A percentile compares a stretch with the other conserved stretches of the same genome.
phyloP scores from a whole-genome alignment of 1,140 invertebrate genomes.

The Neoseiulus cucumeris region DNA sequence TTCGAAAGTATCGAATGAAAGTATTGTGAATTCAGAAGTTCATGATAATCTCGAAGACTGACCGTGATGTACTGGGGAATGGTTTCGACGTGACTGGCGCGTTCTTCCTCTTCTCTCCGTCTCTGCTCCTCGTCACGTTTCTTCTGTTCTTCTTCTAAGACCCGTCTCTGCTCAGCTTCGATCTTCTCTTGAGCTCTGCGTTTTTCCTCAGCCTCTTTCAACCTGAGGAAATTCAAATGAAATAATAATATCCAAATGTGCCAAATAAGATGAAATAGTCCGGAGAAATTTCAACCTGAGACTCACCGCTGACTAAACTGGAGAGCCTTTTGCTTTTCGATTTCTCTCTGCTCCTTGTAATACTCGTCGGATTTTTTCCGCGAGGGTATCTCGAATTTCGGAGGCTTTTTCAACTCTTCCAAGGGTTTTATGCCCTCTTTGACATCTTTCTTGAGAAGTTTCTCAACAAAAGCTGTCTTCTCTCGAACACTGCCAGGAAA shows the following conservation, averaged over 20 bases:
- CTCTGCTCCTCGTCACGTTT: neutral
- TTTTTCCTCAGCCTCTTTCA: neutral
- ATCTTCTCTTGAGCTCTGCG: neutral
- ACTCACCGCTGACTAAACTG: neutral
- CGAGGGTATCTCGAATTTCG: slow-evolving; percentile 2
- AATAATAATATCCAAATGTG: no score
- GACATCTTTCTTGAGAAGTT: slow-evolving; percentile 2
- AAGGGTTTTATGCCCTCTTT: neutral
- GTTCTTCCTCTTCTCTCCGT: neutral
- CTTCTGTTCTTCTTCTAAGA: neutral
- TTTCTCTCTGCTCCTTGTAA: neutral
- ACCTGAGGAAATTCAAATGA: neutral
- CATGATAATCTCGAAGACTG: no score
- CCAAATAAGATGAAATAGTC: neutral
- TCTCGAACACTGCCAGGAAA: neutral
- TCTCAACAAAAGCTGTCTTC: slow-evolving; percentile 3
- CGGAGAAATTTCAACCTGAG: no score
- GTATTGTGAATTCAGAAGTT: no score
- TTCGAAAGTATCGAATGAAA: no score
- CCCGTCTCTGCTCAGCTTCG: neutral
- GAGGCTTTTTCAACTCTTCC: slow-evolving; percentile 5
- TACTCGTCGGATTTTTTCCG: slow-evolving; percentile 6
- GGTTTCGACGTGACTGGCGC: neutral
- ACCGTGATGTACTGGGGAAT: slow-evolving; percentile 1
- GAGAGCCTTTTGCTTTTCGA: neutral